phyloP scores from a whole-genome alignment of 37 sponge, comb jelly and placozoan species.

The Cliona cf. orientalis region DNA sequence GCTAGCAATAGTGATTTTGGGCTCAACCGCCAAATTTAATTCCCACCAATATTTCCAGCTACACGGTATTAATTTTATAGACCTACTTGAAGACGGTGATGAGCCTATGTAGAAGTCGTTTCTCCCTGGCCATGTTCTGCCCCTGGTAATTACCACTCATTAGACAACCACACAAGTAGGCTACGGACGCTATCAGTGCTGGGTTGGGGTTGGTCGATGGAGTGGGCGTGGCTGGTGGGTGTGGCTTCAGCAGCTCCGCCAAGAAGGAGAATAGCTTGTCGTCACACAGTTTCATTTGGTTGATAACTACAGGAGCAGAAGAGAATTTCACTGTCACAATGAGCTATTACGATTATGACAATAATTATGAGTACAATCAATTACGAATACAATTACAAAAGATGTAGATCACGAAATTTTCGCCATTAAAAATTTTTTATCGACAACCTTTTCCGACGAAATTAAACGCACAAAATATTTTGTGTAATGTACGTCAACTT shows the following conservation, averaged over 20 bases:
- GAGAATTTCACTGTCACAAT: neutral
- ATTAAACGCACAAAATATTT: too few relatives aligned
- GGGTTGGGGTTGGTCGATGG: neutral
- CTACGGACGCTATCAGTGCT: slow-evolving; percentile 12
- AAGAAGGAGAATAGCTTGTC: slow-evolving; percentile 34
- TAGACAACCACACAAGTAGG: slow-evolving; percentile 45
- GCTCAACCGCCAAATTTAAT: too few relatives aligned
- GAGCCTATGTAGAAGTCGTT: slow-evolving; percentile 19
- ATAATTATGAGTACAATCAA: too few relatives aligned
- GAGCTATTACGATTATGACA: neutral
- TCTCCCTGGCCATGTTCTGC: slow-evolving; percentile 58
- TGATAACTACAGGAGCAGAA: slow-evolving; percentile 12
- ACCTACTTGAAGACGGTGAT: slow-evolving; percentile 60
- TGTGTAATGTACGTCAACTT: too few relatives aligned
- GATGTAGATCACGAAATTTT: too few relatives aligned
- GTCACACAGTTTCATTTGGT: slow-evolving; percentile 55
- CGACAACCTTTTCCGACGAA: too few relatives aligned
- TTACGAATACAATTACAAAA: too few relatives aligned
- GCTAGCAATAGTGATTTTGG: too few relatives aligned
- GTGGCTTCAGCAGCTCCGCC: neutral
- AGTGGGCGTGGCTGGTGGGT: neutral
- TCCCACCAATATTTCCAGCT: too few relatives aligned
- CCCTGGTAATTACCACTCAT: slow-evolving; percentile 42
- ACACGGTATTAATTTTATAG: too few relatives aligned
- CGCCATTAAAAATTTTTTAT: too few relatives aligned